Conservation (phyloP, 2,113 vertebrate genomes). For the Caretta caretta region DNA sequence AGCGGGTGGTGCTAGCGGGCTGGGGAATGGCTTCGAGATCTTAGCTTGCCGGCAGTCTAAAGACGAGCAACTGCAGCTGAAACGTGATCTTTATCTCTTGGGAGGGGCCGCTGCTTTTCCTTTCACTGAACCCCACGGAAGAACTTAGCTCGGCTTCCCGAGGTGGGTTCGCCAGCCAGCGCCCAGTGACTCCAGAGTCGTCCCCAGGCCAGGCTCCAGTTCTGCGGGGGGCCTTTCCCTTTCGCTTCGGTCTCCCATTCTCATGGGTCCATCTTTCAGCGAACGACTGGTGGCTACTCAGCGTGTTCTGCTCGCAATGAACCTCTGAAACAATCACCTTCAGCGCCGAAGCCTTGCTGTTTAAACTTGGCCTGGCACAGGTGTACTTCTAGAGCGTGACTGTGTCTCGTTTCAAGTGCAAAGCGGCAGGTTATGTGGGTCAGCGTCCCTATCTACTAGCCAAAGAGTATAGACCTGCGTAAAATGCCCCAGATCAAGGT, state of each 20-base stretch:
- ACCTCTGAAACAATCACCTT: neutral
- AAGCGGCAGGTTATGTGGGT: neutral
- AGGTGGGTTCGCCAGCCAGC: neutral
- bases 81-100: conserved; percentile 7
- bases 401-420: neutral
- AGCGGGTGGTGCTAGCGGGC: accelerated
- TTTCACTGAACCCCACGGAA: accelerated
- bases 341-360: neutral
- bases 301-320: neutral
- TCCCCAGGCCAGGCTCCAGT: neutral
- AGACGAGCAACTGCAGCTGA: neutral
- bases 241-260: neutral
- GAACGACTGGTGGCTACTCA: neutral
- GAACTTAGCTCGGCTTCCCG: neutral
- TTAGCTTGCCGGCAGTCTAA: conserved; percentile 38
- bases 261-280: neutral
- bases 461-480: neutral
- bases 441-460: neutral
- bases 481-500: neutral
- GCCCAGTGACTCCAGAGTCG: neutral
- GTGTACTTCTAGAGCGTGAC: neutral
- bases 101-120: conserved; percentile 8
- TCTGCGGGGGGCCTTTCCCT: too few species aligned
- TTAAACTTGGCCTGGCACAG: neutral
- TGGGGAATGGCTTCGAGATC: neutral